Base-by-base conservation (phyloP, 2,797 vertebrate genomes). In the Fistularia tabacaria region DNA sequence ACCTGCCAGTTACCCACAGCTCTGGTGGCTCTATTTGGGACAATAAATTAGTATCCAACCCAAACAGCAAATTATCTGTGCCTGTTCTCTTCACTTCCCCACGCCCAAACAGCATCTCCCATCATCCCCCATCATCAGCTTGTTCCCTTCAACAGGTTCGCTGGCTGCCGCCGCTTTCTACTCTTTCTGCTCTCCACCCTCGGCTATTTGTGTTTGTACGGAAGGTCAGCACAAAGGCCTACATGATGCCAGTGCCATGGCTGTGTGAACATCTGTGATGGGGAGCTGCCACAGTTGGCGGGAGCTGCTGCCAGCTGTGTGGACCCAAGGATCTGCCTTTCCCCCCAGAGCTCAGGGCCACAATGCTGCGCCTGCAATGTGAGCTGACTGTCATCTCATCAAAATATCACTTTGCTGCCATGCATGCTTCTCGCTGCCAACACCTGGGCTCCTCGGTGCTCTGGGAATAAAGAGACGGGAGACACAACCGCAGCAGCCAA, bases 221-320 rank as follows among this genome's bases (percentile, higher is more conserved):
- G 73, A 66, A 83, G 84, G 85, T 87, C 82, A 85, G 62, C 57
- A 81, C 65, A 75, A 73, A 77, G 62, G 54, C 57, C 54, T 60
- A 3, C 38, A 53, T 8, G 46, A 56, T 79, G 71, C 67, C 79
- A 78, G 57, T 52, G 57, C 40, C 53, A 48, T 72, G 69, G 74
- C 79, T 74, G 69, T 76, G 72, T 54, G 74, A 83, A 87, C 85
- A 89, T 88, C 86, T 90, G 88, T 79, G 82, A 74, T 25, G 71
- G 76, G 73, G 71, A 71, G 81, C 66, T 64, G 75, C 59, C 37
- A 43, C 67, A 50, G 65, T 77, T 85, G 84, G 85, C 81, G 77
- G 58, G 42, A 57, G 44, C 42, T 2, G 36, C 38, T 54, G 74
- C 67, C 85, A 89, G 86, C 84, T 87, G 87, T 69, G 76, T 70